These are phyloP conservation scores for Apostichopus leukothele DNA, from an alignment of 53 echinoderm and acorn worm species.

Conservation along the genomic window DNA sequence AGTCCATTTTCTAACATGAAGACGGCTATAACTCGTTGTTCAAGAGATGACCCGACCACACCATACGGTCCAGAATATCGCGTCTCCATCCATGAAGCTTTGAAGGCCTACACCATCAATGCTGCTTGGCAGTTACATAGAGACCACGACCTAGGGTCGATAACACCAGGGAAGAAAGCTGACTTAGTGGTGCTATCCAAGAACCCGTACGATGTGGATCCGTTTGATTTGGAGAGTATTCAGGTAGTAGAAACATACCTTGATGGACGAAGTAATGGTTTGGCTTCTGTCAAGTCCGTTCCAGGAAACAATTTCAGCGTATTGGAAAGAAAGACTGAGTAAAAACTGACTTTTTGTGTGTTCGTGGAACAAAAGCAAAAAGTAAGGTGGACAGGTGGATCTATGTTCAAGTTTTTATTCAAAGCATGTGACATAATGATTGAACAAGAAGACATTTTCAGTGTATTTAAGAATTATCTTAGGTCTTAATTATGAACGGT, in stretches of 20 bases:
- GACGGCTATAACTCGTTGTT: conserved; percentile 58
- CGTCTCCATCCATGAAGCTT: conserved; percentile 56
- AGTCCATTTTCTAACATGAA: conserved; percentile 58
- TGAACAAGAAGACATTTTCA: too few species aligned
- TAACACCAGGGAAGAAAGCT: conserved; percentile 59
- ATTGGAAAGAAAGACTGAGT: not conserved
- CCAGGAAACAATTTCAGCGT: not conserved
- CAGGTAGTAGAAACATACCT: conserved; percentile 57
- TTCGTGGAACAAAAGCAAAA: too few species aligned
- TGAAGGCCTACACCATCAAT: conserved; percentile 63
- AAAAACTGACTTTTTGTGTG: too few species aligned
- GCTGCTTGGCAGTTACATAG: conserved; percentile 62
- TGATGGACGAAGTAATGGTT: conserved; percentile 53
- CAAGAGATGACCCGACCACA: conserved; percentile 47
- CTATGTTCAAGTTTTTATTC: too few species aligned
- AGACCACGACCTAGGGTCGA: conserved; percentile 53
- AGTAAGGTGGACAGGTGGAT: too few species aligned
- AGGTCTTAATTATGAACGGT: too few species aligned
- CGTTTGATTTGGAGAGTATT: conserved; percentile 52
- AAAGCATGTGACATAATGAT: too few species aligned
- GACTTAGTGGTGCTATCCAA: conserved; percentile 49
- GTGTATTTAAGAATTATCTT: too few species aligned
- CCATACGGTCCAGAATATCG: conserved; percentile 56
- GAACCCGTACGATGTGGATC: conserved; percentile 56
- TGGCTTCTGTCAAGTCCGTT: conserved; percentile 18